Evolutionary conservation across 2,888 invertebrate genomes (phyloP).

Genomic region (Acanthopleura granulata): DNA sequence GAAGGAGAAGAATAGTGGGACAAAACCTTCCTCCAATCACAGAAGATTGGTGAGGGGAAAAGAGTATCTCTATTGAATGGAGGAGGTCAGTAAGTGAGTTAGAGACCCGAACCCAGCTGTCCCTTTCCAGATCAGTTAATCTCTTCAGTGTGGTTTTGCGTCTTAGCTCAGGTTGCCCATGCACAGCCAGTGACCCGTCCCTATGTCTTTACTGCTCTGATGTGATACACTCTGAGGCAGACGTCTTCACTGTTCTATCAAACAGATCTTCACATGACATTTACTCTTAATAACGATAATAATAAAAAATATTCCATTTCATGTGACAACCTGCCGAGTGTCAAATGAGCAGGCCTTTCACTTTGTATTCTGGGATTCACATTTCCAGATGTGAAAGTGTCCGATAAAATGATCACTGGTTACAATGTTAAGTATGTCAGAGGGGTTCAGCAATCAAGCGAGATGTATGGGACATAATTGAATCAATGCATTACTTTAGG

Average conservation of each 20-base stretch:
- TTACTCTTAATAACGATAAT: no score
- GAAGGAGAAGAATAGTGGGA: background rate
- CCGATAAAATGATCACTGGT: background rate
- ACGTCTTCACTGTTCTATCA: no score
- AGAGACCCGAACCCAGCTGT: background rate
- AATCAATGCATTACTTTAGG: background rate
- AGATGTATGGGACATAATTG: slow-evolving; percentile 1
- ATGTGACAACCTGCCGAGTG: no score
- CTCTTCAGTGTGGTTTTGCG: background rate
- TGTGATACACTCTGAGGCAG: no score
- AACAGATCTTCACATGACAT: no score
- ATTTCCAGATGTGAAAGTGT: no score
- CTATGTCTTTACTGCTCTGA: no score
- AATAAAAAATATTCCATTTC: no score
- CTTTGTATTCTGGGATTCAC: no score
- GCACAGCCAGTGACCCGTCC: no score
- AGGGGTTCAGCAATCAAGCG: background rate
- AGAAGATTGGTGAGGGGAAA: slow-evolving; percentile 4
- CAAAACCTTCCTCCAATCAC: slow-evolving; percentile 15
- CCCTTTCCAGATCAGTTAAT: background rate
- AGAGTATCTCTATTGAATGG: background rate
- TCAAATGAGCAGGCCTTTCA: no score
- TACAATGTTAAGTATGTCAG: background rate
- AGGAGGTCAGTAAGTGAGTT: slow-evolving; percentile 2
- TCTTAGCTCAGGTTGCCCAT: background rate